Evolutionary conservation across 2,797 vertebrate species (phyloP), one percentile per base, ranked within the genome.

Genomic region (Liasis olivaceus): DNA sequence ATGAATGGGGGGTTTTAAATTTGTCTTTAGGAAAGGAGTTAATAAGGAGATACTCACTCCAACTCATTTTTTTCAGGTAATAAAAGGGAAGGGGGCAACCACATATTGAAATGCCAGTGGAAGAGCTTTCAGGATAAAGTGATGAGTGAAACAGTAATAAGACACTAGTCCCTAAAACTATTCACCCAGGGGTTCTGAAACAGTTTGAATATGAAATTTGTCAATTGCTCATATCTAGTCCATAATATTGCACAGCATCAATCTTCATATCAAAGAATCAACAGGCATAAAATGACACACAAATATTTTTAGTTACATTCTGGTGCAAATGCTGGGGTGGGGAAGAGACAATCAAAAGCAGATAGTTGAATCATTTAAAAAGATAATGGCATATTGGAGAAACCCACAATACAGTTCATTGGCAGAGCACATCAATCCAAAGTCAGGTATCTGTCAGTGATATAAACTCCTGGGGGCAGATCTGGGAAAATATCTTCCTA

Each of bases 51-150:
- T 90, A 42, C 36, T 31, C 14, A 77, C 58, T 72, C 84, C 64
- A 89, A 56, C n/a, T 93, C 28, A 60, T 77, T 62, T 31, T n/a
- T 62, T 72, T 77, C 85, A 77, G 63, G 24, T 77, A 47, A 87
- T 87, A 90, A 87, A 81, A 36, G 20, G 62, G n/a, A 60, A 85
- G 51, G 66, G 66, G n/a, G 4, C 31, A 60, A 85, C 84, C 62
- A 89, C 77, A 89, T 86, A 85, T 47, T 59, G 88, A 89, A 92
- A 42, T 85, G 77, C 58, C 91, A 92, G 20, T 31, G 85, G 26
- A 47, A 72, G 54, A n/a, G 36, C 54, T 51, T 92, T 89, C 87
- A 85, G 91, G 89, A 85, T 56, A 85, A 89, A 92, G 66, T 72
- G 54, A 63, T 90, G 87, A 66, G 88, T 87, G 69, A 87, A 93